Evolutionary conservation across 2,113 vertebrate species (phyloP).

Genomic region (Petrocephalus zakoni): DNA sequence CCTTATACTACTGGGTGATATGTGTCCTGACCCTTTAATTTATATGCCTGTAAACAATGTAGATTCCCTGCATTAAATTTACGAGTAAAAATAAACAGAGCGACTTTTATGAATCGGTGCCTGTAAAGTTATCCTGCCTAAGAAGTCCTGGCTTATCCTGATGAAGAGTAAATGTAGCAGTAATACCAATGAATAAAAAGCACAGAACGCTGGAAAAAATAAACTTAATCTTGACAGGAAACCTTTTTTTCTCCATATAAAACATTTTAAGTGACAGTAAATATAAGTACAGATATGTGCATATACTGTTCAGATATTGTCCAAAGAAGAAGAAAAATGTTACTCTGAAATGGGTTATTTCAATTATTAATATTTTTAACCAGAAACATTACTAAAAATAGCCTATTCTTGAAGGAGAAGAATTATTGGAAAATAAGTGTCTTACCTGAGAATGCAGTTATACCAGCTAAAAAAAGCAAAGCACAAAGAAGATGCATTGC

Average conservation of each 20-base stretch:
- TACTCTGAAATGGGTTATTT: background rate
- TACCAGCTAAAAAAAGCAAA: background rate
- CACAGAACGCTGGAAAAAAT: background rate
- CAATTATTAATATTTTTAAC: background rate
- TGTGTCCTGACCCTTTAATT: background rate
- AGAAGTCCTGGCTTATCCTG: background rate
- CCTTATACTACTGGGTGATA: background rate
- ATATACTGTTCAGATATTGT: background rate
- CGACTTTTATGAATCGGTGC: background rate
- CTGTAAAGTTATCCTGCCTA: background rate
- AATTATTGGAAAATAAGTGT: background rate
- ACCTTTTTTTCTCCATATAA: background rate
- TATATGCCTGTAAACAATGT: background rate
- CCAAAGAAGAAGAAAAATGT: background rate
- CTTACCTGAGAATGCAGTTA: constrained; percentile 12
- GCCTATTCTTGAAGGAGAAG: background rate
- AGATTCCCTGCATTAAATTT: background rate
- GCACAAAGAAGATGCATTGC: background rate
- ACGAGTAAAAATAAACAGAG: background rate
- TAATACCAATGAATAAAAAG: background rate
- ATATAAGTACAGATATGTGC: background rate
- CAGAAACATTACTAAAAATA: background rate
- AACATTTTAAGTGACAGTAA: background rate
- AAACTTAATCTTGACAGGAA: background rate
- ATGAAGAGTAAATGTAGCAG: background rate